Conservation (phyloP, 2,797 vertebrate genomes). For the Halcyon chelicuti region DNA sequence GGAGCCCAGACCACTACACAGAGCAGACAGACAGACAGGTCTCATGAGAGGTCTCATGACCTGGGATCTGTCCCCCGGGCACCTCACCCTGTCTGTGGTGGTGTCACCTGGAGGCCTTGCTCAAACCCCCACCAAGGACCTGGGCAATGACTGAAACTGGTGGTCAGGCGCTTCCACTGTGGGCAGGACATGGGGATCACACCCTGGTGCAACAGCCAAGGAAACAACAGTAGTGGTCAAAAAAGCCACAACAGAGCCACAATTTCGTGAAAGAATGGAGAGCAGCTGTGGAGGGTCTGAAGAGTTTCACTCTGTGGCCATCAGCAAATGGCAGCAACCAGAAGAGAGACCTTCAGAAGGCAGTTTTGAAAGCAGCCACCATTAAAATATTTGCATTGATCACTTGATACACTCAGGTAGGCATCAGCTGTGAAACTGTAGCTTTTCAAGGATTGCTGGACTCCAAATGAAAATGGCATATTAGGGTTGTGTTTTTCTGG, state of each 20-base stretch:
- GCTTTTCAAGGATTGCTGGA: background rate
- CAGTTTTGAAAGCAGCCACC: background rate
- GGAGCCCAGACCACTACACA: background rate
- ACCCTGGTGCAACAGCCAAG: fast-evolving
- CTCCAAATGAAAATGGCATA: background rate
- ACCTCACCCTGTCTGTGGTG: fast-evolving
- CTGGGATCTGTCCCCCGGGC: background rate
- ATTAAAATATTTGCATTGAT: background rate
- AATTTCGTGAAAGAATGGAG: background rate
- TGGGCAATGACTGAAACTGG: background rate
- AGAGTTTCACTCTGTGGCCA: background rate
- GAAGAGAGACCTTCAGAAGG: background rate
- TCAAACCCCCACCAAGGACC: background rate
- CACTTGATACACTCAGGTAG: background rate
- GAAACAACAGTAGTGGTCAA: fast-evolving
- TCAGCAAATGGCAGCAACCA: background rate
- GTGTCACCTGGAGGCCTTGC: background rate
- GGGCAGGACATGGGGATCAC: fast-evolving
- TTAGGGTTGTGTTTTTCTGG: background rate
- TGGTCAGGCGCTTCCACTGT: background rate
- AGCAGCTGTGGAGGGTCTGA: background rate
- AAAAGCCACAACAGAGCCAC: background rate
- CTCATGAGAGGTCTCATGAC: background rate
- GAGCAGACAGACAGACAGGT: background rate
- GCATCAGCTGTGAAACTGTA: background rate